Base-by-base conservation (phyloP, 1,140 invertebrate genomes). In the Drosophila asahinai region DNA sequence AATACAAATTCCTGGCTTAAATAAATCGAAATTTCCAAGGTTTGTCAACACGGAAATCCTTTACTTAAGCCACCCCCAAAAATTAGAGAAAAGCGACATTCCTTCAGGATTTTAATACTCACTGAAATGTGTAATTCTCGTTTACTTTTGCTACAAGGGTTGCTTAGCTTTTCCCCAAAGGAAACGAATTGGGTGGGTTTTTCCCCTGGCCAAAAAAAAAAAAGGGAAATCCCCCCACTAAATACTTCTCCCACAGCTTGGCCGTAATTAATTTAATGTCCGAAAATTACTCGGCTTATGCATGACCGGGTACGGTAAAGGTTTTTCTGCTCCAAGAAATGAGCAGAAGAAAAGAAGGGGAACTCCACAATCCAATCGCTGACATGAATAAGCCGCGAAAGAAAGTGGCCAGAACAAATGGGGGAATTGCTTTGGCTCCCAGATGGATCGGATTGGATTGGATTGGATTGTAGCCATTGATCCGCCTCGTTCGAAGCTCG, bases 331-430 rank as follows among this genome's bases (percentile, higher is more conserved):
- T 15, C 11, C 3, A 8, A 7, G 30, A 17, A 19, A 14, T 63
- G 43, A 63, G 17, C n/a, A 22, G 22, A 12, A 15, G 38, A 11
- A 43, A 36, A 30, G 27, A 30, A 62, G 45, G 43, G 51, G 43
- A 38, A 25, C 38, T 6, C 38, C 48, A 57, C 47, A 27, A 30
- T 2, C 47, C 60, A 57, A 51, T 59, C 57, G 38, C 75, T 87
- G 84, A 84, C 84, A 89, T 72, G 78, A 84, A 87, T 87, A 81
- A 59, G 76, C 59, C 59, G 54, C 54, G 47, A 78, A 89, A 89
- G 77, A 79, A 87, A 84, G 80, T 78, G 81, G 77, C 66, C 58
- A 86, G 78, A 84, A 89, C 80, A 51, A 83, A 87, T 86, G 54
- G 47, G 45, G 17, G 64, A 82, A 78, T 74, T 64, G 74, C 66